phyloP scores from a whole-genome alignment of 2,113 vertebrate genomes.

The Apteryx owenii region DNA sequence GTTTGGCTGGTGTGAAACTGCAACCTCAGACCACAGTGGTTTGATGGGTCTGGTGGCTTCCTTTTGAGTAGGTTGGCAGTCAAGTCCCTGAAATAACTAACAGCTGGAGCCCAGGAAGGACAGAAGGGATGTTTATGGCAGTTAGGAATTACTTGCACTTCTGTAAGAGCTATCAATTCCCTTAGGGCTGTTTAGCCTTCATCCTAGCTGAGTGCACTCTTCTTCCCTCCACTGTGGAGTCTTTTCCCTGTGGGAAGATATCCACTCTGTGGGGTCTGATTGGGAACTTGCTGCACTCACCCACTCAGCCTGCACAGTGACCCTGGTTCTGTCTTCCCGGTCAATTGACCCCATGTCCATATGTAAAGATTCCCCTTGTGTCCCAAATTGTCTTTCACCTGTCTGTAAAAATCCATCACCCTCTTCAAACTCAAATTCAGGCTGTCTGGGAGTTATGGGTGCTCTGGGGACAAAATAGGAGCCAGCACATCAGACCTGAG shows the following conservation, averaged over 20 bases:
- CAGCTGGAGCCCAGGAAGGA: neutral
- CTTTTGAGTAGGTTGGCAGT: neutral
- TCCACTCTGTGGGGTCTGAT: neutral
- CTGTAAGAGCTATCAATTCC: neutral
- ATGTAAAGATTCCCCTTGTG: neutral
- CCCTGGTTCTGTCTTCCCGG: neutral
- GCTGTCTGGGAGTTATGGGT: neutral
- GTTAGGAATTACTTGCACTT: neutral
- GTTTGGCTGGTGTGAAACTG: neutral
- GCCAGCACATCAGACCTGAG: too few relatives aligned
- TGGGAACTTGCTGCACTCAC: neutral
- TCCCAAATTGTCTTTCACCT: neutral
- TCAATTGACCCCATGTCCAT: neutral
- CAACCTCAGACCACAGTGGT: neutral
- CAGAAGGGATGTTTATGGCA: neutral
- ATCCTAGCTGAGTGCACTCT: neutral
- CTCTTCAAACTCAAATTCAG: neutral
- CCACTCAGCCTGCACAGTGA: neutral
- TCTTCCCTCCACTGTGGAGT: neutral
- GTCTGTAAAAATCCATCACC: neutral
- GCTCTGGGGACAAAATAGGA: too few relatives aligned
- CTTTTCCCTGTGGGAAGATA: neutral
- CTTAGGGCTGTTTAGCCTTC: neutral
- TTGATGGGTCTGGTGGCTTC: neutral
- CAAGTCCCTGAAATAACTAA: neutral